These are phyloP conservation scores for Pimephales promelas DNA, from an alignment of 2,113 vertebrate genomes.

Conservation along the genomic window DNA sequence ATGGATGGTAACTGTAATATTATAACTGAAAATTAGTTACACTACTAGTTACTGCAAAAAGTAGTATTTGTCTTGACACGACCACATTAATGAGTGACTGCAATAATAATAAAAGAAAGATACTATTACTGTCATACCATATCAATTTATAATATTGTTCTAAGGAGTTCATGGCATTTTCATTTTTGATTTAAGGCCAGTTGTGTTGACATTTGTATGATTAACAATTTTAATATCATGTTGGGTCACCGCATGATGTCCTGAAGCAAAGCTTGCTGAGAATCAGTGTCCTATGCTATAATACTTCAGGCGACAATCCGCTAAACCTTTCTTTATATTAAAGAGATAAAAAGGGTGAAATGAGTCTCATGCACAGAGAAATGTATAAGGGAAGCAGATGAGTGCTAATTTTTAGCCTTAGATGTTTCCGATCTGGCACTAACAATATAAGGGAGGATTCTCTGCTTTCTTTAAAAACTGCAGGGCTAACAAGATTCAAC, in stretches of 20 bases:
- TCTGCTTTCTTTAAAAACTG: constrained; percentile 41
- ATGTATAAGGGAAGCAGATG: constrained; percentile 9
- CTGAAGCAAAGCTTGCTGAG: background rate
- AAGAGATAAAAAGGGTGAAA: constrained; percentile 7
- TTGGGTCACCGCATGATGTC: background rate
- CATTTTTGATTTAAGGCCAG: background rate
- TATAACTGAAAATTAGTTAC: too few relatives aligned
- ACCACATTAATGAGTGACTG: too few relatives aligned
- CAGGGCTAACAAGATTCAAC: constrained; percentile 19
- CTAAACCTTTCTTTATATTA: background rate
- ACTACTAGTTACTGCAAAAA: too few relatives aligned
- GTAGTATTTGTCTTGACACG: too few relatives aligned
- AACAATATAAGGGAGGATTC: constrained; percentile 59
- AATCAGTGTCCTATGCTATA: constrained; percentile 1
- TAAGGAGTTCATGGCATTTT: too few relatives aligned
- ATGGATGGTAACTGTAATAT: too few relatives aligned
- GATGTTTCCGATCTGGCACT: constrained; percentile 68
- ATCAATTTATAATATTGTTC: too few relatives aligned
- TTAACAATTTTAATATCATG: background rate
- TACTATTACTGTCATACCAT: background rate
- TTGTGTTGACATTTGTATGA: background rate
- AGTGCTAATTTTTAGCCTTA: constrained; percentile 50
- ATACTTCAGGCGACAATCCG: constrained; percentile 4
- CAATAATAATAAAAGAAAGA: background rate
- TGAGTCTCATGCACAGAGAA: constrained; percentile 1